Base-by-base conservation (phyloP, 2,113 vertebrate genomes). In the Opisthocomus hoazin region DNA sequence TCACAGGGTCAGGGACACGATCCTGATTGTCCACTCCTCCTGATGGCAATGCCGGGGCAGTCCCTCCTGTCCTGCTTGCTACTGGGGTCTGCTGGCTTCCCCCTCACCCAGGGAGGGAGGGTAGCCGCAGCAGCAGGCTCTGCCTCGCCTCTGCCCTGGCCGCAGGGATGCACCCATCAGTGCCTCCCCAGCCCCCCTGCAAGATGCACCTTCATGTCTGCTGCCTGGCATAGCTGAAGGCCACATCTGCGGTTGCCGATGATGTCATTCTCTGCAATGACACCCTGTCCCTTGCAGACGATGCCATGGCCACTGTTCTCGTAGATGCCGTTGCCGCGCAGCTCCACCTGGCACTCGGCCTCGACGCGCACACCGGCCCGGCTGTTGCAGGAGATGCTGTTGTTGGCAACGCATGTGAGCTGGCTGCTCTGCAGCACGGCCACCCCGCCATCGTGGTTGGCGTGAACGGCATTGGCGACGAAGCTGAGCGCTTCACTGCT, bases 311-410 rank as follows among this genome's bases (percentile, higher is more conserved):
- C 98, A 24, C 97, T 92, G 97, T 99, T 99, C 95, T 98, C 97
- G 30, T 99, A 99, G 93, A 99, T 97, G 41, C 99, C 99, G 1
- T 99, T 99, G 58, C 99, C 99, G 1, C 98, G 97, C 34, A 99
- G 98, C 95, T 99, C 99, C 75, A 98, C 99, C 26, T 98, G 95
- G 96, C 99, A 99, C 89, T 98, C 98, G 2, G 97, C 97, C 86
- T 99, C 98, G 10, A 99, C 98, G 3, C 97, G 97, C 63, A 99
- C 97, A 1, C 99, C 99, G 1, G 97, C 98, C 19, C 91, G 97
- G 74, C 97, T 97, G 60, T 99, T 99, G 95, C 97, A 96, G 50
- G 98, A 98, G 83, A 99, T 97, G 97, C 99, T 99, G 97, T 99
- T 99, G 90, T 98, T 98, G 8, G 98, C 96, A 15, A 99, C 96